Evolutionary conservation across 53 echinoderm and acorn worm genomes (phyloP), one percentile per base, ranked within the genome.

Genomic region (Apostichopus leukothele): DNA sequence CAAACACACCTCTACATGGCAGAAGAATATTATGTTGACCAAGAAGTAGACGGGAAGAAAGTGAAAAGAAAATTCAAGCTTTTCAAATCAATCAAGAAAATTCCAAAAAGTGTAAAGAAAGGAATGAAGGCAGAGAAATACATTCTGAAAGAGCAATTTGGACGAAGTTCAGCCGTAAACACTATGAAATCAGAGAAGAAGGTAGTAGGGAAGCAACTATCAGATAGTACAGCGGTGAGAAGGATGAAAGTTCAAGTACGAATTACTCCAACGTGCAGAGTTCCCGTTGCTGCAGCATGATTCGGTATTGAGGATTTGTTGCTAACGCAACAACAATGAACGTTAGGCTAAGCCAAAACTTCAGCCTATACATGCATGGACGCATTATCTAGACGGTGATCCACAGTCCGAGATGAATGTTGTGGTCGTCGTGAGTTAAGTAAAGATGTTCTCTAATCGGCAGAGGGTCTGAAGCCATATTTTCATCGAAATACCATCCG

Each of bases 61-160:
- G 71, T 54, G 59, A 81, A 81, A 12, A 71, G 71, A 71, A 81
- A 81, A 21, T 22, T 81, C 11, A 81, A 59, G 59, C 22, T 81
- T 8, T 1, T 81, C 5, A 81, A 54, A 22, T 55, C 18, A 14
- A 54, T 81, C 11, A 81, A 81, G 22, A 81, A 81, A n/a, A 81
- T 81, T 59, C 54, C 54, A 51, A 81, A 81, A 59, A 59, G 21
- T 51, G n/a, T 81, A 5, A 54, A 53, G 81, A 81, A 81, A 52
- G 81, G 81, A 20, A 52, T 81, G 4, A 59, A 81, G 21, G 20
- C 53, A 11, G 81, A 81, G 53, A 81, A 51, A 21, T 21, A 5
- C 55, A 14, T 54, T 21, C n/a, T 54, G 59, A 59, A 59, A 7
- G 81, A 81, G 2, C 81, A 81, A 59, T 6, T 81, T 22, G 54